Base-by-base conservation (phyloP, 2,888 invertebrate genomes). In the Polydrusus pterygomalis region DNA sequence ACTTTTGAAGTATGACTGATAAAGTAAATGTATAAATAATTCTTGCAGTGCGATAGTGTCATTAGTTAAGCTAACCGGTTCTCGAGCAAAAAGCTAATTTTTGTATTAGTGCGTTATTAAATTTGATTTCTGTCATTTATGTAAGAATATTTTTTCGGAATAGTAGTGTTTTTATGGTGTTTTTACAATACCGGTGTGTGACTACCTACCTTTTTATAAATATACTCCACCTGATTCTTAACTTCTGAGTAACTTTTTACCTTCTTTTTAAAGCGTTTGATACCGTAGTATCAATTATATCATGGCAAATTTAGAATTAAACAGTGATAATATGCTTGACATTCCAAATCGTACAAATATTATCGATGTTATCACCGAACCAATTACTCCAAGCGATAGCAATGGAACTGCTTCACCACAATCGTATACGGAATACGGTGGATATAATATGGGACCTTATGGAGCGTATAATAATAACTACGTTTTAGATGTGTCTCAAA, bases 361-460 rank as follows among this genome's bases (percentile, higher is more conserved):
- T 13, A 20, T 54, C 11, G 40, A 56, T 40, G 18, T 30, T 20
- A 69, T 69, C 38, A 58, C 58, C 9, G 68, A 69, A 45, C 68
- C 68, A 3, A 58, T 69, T n/a, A 58, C 68, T 56, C 68, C 68
- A 15, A 69, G 58, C 58, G 68, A 58, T 30, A 56, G 56, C 7
- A 60, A 38, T 18, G 58, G 38, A 40, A 56, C 34, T 15, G 20
- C 58, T n/a, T 69, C 68, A 15, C 68, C 68, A 3, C 56, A 69
- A 10, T 69, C 68, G 0, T 69, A 58, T 20, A 69, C 43, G 3
- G 58, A 69, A n/a, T 69, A 56, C 30, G 30, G 25, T 7, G 38
- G 17, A 25, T 56, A 45, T 20, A 30, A 58, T 17, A 45, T 58
- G 10, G 25, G 30, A 9, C 40, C 56, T 0, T 30, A 58, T 30